Evolutionary conservation across 2,888 invertebrate species (phyloP).

Genomic region (Ashinkailepas kermadecensis): DNA sequence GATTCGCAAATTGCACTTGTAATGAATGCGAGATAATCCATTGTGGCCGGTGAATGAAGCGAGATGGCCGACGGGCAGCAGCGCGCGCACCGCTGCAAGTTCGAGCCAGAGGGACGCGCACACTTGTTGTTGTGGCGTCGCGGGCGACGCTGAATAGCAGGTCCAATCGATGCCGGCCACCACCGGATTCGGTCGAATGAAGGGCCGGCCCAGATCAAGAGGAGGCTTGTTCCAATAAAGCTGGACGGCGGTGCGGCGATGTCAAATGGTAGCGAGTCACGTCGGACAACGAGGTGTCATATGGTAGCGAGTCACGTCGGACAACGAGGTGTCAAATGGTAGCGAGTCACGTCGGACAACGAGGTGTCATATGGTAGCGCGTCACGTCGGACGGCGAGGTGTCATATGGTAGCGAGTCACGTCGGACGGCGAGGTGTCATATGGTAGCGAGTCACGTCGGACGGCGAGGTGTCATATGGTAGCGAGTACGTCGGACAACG

Average conservation of each 20-base stretch:
- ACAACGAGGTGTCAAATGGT: no score
- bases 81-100: background rate
- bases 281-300: no score
- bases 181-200: background rate
- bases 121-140: slow-evolving; percentile 7
- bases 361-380: no score
- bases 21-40: slow-evolving; percentile 18
- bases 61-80: background rate
- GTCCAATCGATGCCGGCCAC: background rate
- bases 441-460: no score
- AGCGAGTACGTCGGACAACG: no score
- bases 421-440: no score
- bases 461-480: no score
- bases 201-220: background rate
- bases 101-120: background rate
- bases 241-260: background rate
- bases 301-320: no score
- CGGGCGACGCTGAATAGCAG: background rate
- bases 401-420: no score
- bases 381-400: no score
- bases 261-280: no score
- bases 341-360: no score
- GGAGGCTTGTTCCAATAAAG: background rate
- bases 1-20: slow-evolving; percentile 16
- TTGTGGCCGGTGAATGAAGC: background rate